Base-by-base conservation (phyloP, 2,888 invertebrate species). In the Euphydryas editha region DNA sequence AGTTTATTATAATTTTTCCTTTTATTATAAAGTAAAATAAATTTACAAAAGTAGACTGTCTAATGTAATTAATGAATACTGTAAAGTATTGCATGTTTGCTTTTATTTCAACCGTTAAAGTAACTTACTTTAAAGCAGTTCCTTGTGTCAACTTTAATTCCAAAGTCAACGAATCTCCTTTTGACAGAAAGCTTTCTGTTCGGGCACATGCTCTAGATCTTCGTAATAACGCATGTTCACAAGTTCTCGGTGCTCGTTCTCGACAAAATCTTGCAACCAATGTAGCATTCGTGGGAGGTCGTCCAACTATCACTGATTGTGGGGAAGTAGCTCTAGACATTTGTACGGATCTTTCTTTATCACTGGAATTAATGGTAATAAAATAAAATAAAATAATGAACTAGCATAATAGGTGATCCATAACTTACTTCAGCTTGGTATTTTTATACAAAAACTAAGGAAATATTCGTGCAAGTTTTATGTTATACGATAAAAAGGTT, bases 121-220 rank as follows among this genome's bases (percentile, higher is more conserved):
- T 59, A 60, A 80, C 93, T 93, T 87, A 96, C 97, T 96, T 96
- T 67, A 98, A 93, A 47, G 97, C 97, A 0, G 98, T 97, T 47
- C 97, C 96, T 85, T 98, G 97, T 15, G 95, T 94, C 78, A 96
- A 93, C 78, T 95, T 95, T 75, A 97, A 89, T 83, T 97, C 97
- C 73, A 97, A 92, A 18, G 97, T 97, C 75, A 97, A 93, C 60
- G 95, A 96, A 84, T 96, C 97, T 65, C 96, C 96, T 71, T 96
- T 95, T 4, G 97, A 97, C 15, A 97, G 93, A 82, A 96, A 97
- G 85, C 97, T 97, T 82, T 97, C 97, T 8, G 96, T 95, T 36
- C 96, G 93, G 0, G 95, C 94, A 79, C 97, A 97, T 0, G 97
- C 97, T 67, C 97, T 93, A 20, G 95, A 95, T 74, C 86, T 92